Evolutionary conservation across 2,113 vertebrate species (phyloP).

Genomic region (Arenaria interpres): DNA sequence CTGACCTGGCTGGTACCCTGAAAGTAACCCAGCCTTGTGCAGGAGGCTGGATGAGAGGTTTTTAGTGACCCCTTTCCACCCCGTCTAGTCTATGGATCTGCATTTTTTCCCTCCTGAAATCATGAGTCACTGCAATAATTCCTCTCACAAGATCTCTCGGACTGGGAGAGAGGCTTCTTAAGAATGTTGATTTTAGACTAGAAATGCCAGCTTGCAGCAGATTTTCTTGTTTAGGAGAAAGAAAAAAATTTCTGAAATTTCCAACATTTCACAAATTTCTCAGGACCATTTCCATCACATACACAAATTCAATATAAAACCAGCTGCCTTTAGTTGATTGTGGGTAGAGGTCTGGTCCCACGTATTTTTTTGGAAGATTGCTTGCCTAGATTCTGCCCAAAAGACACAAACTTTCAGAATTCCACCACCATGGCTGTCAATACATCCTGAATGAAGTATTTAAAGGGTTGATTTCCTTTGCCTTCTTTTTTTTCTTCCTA

Average conservation of each 20-base stretch:
- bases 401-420: neutral
- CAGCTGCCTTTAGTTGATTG: neutral
- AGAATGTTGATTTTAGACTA: neutral
- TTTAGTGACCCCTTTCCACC: neutral
- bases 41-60: neutral
- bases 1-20: neutral
- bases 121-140: neutral
- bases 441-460: neutral
- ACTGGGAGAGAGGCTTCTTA: neutral
- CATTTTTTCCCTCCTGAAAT: neutral
- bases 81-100: neutral
- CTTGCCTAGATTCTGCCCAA: neutral
- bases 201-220: neutral
- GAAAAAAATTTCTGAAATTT: neutral
- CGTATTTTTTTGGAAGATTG: neutral
- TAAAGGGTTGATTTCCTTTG: neutral
- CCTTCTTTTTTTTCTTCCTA: neutral
- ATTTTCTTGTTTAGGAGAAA: neutral
- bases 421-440: neutral
- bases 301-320: neutral
- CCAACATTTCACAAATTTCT: neutral
- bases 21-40: neutral
- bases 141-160: neutral
- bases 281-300: neutral
- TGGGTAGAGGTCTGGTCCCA: neutral